phyloP scores from a whole-genome alignment of 2,113 vertebrate genomes.

The Chlorodrepanis virens region DNA sequence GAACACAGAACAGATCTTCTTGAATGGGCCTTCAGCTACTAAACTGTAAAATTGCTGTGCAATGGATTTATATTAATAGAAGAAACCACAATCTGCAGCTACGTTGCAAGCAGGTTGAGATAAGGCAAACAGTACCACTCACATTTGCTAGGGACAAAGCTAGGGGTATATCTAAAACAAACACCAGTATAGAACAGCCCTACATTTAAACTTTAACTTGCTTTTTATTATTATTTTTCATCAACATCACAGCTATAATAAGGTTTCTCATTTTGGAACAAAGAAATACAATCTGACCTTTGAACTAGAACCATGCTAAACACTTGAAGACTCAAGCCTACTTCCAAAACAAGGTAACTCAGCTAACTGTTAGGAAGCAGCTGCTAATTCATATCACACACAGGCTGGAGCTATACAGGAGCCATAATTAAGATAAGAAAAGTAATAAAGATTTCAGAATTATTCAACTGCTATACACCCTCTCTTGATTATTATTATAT shows the following conservation, averaged over 20 bases:
- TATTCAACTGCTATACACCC: constrained; percentile 19
- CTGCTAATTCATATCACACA: neutral
- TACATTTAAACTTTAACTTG: neutral
- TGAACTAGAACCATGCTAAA: neutral
- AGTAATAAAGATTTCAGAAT: constrained; percentile 38
- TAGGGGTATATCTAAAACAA: neutral
- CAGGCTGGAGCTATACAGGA: neutral
- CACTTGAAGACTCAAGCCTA: neutral
- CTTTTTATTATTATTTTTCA: neutral
- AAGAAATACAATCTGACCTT: constrained; percentile 18
- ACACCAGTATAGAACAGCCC: neutral
- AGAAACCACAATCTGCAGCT: neutral
- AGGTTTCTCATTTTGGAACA: constrained; percentile 15
- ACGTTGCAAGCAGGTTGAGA: neutral
- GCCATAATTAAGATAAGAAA: constrained; percentile 27
- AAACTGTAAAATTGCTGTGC: neutral
- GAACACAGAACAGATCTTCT: neutral
- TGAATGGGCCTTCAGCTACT: neutral
- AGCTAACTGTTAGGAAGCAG: neutral
- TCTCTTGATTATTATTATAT: neutral
- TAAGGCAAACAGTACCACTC: neutral
- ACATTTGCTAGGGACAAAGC: neutral
- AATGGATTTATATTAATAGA: neutral
- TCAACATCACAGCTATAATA: neutral
- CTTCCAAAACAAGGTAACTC: constrained; percentile 16